Conservation (phyloP, 2,113 vertebrate genomes). For the Phalacrocorax aristotelis region DNA sequence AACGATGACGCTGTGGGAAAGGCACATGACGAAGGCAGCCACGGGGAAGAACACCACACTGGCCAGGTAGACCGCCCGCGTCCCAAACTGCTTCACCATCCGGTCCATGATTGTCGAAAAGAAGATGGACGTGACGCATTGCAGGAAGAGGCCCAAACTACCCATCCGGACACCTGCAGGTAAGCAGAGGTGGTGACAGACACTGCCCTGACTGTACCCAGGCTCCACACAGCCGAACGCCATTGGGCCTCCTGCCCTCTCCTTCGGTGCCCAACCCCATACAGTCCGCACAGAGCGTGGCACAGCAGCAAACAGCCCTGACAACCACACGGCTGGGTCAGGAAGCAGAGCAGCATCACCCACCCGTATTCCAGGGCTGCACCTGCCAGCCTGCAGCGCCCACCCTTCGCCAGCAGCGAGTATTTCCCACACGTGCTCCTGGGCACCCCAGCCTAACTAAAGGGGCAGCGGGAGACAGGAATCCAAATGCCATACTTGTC, state of each 20-base stretch:
- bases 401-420: background rate
- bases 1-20: conserved; percentile 77
- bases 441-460: background rate
- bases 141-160: conserved; percentile 88
- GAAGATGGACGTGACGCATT: conserved; percentile 82
- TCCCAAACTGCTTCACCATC: conserved; percentile 80
- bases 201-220: background rate
- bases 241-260: background rate
- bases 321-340: rapidly evolving
- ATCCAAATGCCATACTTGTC: background rate
- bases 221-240: background rate
- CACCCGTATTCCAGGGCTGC: rapidly evolving
- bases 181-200: background rate
- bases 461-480: background rate
- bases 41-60: conserved; percentile 79
- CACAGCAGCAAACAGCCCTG: background rate
- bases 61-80: conserved; percentile 77
- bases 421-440: background rate
- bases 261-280: rapidly evolving
- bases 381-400: background rate
- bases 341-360: background rate
- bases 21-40: conserved; percentile 77
- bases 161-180: conserved; percentile 84
- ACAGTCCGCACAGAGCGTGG: rapidly evolving
- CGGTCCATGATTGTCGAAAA: conserved; percentile 85